Percentiles rank a stretch among this genome's conserved stretches.
phyloP scores from a whole-genome alignment of 1,140 invertebrate genomes.

The Danaus melanippus region DNA sequence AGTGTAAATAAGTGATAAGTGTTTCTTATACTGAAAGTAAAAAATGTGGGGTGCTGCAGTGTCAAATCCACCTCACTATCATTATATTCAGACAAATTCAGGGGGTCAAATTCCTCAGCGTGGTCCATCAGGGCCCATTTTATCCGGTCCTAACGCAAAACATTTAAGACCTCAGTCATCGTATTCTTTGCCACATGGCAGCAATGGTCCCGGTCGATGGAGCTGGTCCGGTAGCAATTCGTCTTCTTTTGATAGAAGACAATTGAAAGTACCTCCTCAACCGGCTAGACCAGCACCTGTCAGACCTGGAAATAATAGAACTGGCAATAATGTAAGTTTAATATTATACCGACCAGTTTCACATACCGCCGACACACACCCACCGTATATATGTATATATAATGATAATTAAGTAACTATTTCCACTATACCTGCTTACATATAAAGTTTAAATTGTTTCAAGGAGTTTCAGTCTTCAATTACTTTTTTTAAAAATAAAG shows the following conservation, averaged over 20 bases:
- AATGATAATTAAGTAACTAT: no score
- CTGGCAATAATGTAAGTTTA: constrained; percentile 51
- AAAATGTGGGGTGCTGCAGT: constrained; percentile 69
- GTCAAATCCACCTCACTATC: constrained; percentile 61
- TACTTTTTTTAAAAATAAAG: no score
- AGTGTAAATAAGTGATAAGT: constrained; percentile 41
- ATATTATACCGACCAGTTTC: neutral
- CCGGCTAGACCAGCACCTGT: constrained; percentile 62
- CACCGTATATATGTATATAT: no score
- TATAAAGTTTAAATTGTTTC: no score
- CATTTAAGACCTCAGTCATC: constrained; percentile 61
- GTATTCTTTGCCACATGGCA: constrained; percentile 59
- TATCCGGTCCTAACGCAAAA: constrained; percentile 40
- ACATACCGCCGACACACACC: no score
- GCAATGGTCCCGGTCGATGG: constrained; percentile 57
- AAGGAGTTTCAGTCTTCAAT: no score
- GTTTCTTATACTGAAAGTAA: constrained; percentile 27
- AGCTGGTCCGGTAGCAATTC: constrained; percentile 56
- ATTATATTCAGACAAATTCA: constrained; percentile 50
- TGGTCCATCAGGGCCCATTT: constrained; percentile 46
- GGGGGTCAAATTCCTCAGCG: constrained; percentile 34
- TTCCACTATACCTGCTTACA: no score
- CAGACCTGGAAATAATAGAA: constrained; percentile 45
- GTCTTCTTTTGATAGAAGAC: constrained; percentile 65
- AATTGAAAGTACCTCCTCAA: constrained; percentile 62